These are phyloP conservation scores for Aurelia coerulea DNA, from an alignment of 30 jellyfish, hydroid and myxozoan species.

Conservation along the genomic window DNA sequence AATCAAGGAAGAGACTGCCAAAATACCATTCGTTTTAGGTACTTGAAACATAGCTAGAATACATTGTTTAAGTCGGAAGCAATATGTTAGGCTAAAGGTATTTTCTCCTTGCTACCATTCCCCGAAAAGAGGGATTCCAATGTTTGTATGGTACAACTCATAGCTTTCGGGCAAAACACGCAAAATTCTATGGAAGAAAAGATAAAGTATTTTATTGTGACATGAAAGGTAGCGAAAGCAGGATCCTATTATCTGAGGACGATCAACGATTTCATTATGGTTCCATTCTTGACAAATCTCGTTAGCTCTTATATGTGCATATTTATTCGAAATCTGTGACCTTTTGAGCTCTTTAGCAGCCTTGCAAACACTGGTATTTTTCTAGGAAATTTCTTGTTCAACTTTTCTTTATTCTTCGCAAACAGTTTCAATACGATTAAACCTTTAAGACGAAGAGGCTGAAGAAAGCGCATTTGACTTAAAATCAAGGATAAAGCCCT, in stretches of 20 bases:
- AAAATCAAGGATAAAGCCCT: not conserved
- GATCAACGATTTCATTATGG: not conserved
- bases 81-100: too few species aligned
- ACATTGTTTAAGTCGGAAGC: too few species aligned
- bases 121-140: too few species aligned
- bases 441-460: not conserved
- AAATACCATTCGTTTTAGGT: too few species aligned
- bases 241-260: not conserved
- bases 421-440: conserved; percentile 20
- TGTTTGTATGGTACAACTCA: too few species aligned
- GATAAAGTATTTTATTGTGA: too few species aligned
- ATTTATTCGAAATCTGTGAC: conserved; percentile 6
- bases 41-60: too few species aligned
- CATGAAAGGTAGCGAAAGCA: not conserved
- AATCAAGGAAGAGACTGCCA: too few species aligned
- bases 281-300: conserved; percentile 8
- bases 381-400: not conserved
- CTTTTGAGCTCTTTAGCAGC: conserved; percentile 8
- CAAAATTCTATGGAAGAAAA: too few species aligned
- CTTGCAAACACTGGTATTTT: conserved; percentile 16
- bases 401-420: not conserved
- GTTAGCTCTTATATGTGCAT: not conserved
- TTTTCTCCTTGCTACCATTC: too few species aligned
- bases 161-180: too few species aligned
- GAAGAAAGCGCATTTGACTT: conserved; percentile 22